A percentile compares a stretch with the other conserved stretches of the same genome.
Evolutionary conservation across 2,797 vertebrate genomes (phyloP).

Genomic region (Gastrophryne carolinensis): DNA sequence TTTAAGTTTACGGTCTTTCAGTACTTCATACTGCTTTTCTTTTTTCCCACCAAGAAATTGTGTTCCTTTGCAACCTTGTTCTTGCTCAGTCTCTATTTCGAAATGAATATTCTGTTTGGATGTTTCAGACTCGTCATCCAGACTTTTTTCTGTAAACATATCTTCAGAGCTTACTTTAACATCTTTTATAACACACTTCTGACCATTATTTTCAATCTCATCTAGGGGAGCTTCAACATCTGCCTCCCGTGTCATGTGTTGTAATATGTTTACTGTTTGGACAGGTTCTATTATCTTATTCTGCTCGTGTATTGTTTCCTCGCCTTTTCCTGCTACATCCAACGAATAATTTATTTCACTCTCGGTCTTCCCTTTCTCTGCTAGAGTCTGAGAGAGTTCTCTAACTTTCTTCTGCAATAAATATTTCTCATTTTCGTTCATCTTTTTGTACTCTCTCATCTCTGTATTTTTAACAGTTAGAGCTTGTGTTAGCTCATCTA

Average conservation of each 20-base stretch:
- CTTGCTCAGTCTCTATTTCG: constrained; percentile 36
- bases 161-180: background rate
- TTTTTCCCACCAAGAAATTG: background rate
- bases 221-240: background rate
- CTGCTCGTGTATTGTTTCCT: constrained; percentile 8
- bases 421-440: background rate
- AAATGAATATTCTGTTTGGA: background rate
- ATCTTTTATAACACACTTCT: background rate
- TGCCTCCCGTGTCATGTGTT: background rate
- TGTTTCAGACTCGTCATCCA: background rate
- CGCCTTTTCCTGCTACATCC: background rate
- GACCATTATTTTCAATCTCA: background rate
- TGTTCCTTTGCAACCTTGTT: background rate
- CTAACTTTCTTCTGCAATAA: background rate
- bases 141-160: background rate
- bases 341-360: background rate
- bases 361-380: background rate
- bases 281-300: background rate
- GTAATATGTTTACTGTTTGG: background rate
- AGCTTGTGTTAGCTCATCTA: constrained; percentile 38
- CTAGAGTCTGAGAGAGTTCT: constrained; percentile 7
- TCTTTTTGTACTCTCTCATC: background rate
- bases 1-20: background rate
- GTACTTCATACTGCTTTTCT: constrained; percentile 24
- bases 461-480: constrained; percentile 50